Evolutionary conservation across 2,113 vertebrate genomes (phyloP).

Genomic region (Beaufortia kweichowensis): DNA sequence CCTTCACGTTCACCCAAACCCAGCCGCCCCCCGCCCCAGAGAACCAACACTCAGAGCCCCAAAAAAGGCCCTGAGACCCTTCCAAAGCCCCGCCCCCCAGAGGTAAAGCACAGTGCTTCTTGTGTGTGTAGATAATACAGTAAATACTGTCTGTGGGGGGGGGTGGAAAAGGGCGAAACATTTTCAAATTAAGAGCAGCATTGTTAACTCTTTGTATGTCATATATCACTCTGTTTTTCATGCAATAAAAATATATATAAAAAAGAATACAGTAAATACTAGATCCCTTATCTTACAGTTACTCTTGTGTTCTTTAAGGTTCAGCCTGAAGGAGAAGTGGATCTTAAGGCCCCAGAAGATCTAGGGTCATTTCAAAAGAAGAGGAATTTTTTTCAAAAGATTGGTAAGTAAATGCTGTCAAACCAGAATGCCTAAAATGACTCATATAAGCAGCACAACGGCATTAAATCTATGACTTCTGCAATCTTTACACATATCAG

Average conservation of each 20-base stretch:
- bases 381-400: slow-evolving; percentile 84
- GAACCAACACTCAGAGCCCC: neutral
- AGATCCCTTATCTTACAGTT: neutral
- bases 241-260: no score
- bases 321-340: slow-evolving; percentile 49
- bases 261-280: no score
- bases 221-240: no score
- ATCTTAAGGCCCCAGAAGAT: slow-evolving; percentile 46
- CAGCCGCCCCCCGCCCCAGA: neutral
- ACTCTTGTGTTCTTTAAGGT: neutral
- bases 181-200: no score
- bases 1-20: slow-evolving; percentile 1
- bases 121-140: no score
- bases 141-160: no score
- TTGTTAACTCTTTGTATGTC: no score
- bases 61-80: slow-evolving; percentile 30
- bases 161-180: no score
- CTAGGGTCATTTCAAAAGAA: slow-evolving; percentile 81
- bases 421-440: neutral
- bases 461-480: neutral
- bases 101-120: slow-evolving; percentile 37
- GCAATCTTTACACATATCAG: slow-evolving; percentile 19
- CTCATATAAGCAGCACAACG: neutral
- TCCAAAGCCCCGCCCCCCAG: slow-evolving; percentile 29
- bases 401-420: slow-evolving; percentile 73